Evolutionary conservation across 2,797 vertebrate species (phyloP).

Genomic region (Arvicola amphibius): DNA sequence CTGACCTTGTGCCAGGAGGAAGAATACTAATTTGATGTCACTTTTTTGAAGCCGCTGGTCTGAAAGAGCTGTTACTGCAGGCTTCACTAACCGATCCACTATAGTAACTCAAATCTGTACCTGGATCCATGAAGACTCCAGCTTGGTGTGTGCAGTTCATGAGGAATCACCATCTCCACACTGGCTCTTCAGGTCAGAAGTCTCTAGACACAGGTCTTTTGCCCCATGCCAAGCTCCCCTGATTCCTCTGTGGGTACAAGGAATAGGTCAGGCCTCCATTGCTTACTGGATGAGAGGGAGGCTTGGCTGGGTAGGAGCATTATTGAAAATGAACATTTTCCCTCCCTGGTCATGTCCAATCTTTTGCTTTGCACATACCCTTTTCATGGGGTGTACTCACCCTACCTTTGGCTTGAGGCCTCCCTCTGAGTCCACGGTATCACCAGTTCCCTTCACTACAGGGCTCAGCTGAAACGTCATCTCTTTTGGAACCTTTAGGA

Average conservation of each 20-base stretch:
- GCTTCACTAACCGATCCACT: not conserved
- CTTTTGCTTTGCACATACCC: slow-evolving; percentile 12
- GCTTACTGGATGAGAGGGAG: not conserved
- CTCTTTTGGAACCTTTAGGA: not conserved
- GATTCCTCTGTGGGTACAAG: not conserved
- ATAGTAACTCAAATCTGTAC: not conserved
- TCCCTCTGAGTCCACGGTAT: not conserved
- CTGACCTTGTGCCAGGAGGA: not conserved
- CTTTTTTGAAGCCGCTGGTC: not conserved
- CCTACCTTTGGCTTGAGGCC: not conserved
- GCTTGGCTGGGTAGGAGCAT: not conserved
- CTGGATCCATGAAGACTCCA: not conserved
- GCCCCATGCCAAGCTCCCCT: not conserved
- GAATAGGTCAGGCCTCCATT: not conserved
- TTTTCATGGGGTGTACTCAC: not conserved
- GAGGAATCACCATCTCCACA: not conserved
- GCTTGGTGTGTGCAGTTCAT: not conserved
- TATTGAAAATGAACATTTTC: not conserved
- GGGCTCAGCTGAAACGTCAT: not conserved
- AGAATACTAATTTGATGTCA: not conserved
- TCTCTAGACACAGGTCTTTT: not conserved
- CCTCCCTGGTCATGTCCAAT: not conserved
- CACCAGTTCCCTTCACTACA: not conserved
- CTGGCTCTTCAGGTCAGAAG: no score
- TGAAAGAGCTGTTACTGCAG: not conserved